These are phyloP conservation scores for Tetranychus truncatus DNA, from an alignment of 2,888 invertebrate species.

Conservation along the genomic window DNA sequence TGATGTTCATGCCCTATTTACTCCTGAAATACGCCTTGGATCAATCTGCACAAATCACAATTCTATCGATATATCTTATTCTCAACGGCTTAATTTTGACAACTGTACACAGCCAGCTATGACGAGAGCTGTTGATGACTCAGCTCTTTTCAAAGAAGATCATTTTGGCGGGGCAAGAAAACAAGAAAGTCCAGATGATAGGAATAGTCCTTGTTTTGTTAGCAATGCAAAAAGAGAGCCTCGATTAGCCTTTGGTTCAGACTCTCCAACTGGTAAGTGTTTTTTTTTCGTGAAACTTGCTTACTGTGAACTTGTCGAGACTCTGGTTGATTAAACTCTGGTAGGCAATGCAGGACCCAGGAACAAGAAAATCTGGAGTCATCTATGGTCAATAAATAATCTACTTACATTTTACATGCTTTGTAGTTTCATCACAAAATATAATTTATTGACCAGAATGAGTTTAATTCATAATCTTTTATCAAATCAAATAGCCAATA, in stretches of 20 bases:
- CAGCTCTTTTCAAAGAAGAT: not conserved
- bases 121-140: not conserved
- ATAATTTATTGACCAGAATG: too few relatives aligned
- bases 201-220: not conserved
- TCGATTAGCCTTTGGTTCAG: conserved; percentile 1
- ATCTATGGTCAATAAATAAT: too few relatives aligned
- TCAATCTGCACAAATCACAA: conserved; percentile 16
- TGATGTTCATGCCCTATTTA: conserved; percentile 8
- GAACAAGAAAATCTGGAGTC: too few relatives aligned
- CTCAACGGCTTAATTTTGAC: conserved; percentile 18
- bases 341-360: too few relatives aligned
- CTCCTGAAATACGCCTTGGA: conserved; percentile 15
- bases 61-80: conserved; percentile 16
- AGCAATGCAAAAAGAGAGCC: not conserved
- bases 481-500: too few relatives aligned
- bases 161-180: not conserved
- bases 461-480: too few relatives aligned
- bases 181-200: not conserved
- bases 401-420: too few relatives aligned
- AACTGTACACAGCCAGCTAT: not conserved
- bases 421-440: too few relatives aligned
- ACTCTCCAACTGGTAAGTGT: not conserved
- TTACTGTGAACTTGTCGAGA: too few relatives aligned
- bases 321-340: too few relatives aligned
- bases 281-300: not conserved